Evolutionary conservation across 2,113 vertebrate genomes (phyloP), one percentile per base, ranked within the genome.

Genomic region (Solenodon paradoxus): DNA sequence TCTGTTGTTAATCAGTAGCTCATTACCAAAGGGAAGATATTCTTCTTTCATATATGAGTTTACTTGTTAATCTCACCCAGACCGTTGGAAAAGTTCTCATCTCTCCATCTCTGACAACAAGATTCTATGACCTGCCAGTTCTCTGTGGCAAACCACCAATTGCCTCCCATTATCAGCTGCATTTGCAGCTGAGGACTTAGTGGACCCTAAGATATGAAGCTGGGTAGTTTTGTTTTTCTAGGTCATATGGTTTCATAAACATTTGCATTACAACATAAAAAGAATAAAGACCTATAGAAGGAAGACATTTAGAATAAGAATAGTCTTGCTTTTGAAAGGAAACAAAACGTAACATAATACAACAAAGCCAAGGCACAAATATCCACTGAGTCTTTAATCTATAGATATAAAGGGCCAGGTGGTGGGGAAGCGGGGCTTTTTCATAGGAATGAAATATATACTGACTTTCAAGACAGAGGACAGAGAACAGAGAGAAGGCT

Each of bases 251-350:
- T 17, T 59, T 1, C 17, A 91, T 32, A 82, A 57, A 80, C 61
- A 38, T 45, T 91, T 20, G 94, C 53, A 47, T 69, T 77, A 90
- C 61, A 92, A 51, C 61, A 45, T 74, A 61, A 49, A 63, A 83
- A 72, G 53, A 80, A 79, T 49, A 72, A 79, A 69, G 11, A 32
- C 20, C 35, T 77, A 13, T 55, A 49, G n/a, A 26, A 57, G 40
- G 17, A 45, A 69, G 20, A 59, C 42, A 38, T 55, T 42, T 57
- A 49, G 90, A 92, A 88, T 57, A 7, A 72, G 26, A 85, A 79
- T 64, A 86, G 7, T 1, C 10, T 63, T 93, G 63, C 26, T 38
- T 94, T 88, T 91, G 32, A 84, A 75, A 79, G 5, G 86, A 77
- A 64, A 53, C 55, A 57, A 4, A 74, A 63, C n/a, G n/a, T n/a